Evolutionary conservation across 2,888 invertebrate genomes (phyloP), one percentile per base, ranked within the genome.

Genomic region (Polietes domitor): DNA sequence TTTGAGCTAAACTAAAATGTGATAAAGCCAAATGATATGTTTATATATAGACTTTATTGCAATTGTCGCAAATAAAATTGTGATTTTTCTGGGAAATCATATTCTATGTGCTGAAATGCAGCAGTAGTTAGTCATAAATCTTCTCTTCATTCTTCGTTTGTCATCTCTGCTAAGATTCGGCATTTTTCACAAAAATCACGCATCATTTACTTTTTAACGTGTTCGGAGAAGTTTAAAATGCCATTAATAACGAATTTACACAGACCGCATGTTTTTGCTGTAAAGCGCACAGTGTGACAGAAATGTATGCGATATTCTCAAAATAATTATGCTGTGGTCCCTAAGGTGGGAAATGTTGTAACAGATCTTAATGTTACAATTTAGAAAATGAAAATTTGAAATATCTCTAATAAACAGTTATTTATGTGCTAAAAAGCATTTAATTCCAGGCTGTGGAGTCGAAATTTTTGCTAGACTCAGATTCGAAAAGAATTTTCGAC

Each of bases 11-110:
- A 58, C 47, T 65, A 72, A 72, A 75, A 58, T 58, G 15, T 47
- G 55, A 68, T 43, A 7, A 68, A 41, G 10, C 10, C 1, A 19
- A 43, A 43, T 43, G 15, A 12, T 55, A 78, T 43, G 63, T 47
- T 78, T 84, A 81, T 84, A 84, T 78, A 81, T 84, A 72, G 24
- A 41, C 50, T 41, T 72, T 73, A 28, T 63, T 76, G 41, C n/a
- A n/a, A 15, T 63, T 43, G 17, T 65, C 70, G 15, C 4, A n/a
- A 63, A 19, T 3, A n/a, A 53, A 10, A 53, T 24, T 63, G 32
- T 41, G 21, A n/a, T 61, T 37, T n/a, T 70, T 26, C 32, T 72
- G 32, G 65, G 10, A 65, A 65, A 65, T 65, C 9, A 26, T 65
- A 15, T 58, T 41, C 2, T 4, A 24, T 21, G 24, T 55, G 21